Evolutionary conservation across 2,797 vertebrate species (phyloP).

Genomic region (Euphonia xanthogaster): DNA sequence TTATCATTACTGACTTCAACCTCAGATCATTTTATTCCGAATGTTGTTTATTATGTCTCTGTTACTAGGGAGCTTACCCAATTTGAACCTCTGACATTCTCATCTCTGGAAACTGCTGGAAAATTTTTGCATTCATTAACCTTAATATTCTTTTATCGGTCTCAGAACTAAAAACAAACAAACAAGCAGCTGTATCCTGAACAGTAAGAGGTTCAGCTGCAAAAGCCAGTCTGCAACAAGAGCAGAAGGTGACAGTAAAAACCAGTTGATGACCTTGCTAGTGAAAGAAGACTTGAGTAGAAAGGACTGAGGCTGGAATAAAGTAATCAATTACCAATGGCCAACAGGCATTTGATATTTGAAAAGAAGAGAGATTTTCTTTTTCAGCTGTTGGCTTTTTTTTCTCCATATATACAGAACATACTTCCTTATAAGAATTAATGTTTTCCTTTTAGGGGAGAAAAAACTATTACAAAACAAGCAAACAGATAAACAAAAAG

Average conservation of each 20-base stretch:
- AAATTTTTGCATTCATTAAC: constrained; percentile 53
- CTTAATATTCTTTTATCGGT: constrained; percentile 41
- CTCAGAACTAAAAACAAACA: constrained; percentile 21
- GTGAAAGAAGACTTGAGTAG: background rate
- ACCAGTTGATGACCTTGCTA: background rate
- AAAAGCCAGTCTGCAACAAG: background rate
- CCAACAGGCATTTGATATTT: background rate
- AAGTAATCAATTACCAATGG: constrained; percentile 18
- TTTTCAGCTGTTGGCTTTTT: background rate
- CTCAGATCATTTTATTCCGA: constrained; percentile 8
- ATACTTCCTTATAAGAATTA: background rate
- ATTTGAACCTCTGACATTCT: constrained; percentile 36
- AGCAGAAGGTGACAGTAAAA: constrained; percentile 31
- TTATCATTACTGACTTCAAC: constrained; percentile 18
- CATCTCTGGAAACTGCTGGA: constrained; percentile 11
- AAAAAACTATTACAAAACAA: background rate
- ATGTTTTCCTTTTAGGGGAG: background rate
- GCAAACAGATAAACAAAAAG: background rate
- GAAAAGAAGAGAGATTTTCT: background rate
- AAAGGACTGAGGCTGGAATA: background rate
- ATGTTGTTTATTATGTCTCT: constrained; percentile 29
- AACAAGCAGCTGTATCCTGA: background rate
- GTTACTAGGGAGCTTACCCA: constrained; percentile 10
- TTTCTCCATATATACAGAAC: background rate
- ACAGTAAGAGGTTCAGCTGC: background rate